A percentile compares a stretch with the other conserved stretches of the same genome.
These are phyloP conservation scores for Todus mexicanus DNA, from an alignment of 2,797 vertebrate genomes.

Conservation along the genomic window DNA sequence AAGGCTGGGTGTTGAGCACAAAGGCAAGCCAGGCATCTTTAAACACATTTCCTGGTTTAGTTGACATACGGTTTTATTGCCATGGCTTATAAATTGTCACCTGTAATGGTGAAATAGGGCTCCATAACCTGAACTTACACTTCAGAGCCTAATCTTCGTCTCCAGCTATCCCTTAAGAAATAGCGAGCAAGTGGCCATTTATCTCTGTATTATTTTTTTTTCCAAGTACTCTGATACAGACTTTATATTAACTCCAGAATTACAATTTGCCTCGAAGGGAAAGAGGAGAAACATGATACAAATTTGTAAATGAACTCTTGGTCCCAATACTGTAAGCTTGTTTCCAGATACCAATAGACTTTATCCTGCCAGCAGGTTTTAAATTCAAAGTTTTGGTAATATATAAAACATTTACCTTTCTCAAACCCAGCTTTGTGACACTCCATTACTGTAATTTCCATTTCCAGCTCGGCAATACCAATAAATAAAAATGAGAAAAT, in stretches of 20 bases:
- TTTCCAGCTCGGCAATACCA: slow-evolving; percentile 78
- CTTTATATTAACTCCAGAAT: slow-evolving; percentile 55
- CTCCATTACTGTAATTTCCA: slow-evolving; percentile 71
- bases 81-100: slow-evolving; percentile 58
- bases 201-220: slow-evolving; percentile 20
- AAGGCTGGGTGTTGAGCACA: slow-evolving; percentile 14
- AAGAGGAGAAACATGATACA: slow-evolving; percentile 41
- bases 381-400: slow-evolving; percentile 60
- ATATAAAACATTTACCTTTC: slow-evolving; percentile 64
- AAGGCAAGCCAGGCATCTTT: slow-evolving; percentile 26
- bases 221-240: slow-evolving; percentile 19
- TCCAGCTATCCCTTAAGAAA: slow-evolving; percentile 56
- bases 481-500: slow-evolving; percentile 87
- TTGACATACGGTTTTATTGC: slow-evolving; percentile 55
- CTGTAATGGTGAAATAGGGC: slow-evolving; percentile 62
- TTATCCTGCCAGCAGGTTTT: slow-evolving; percentile 53
- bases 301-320: slow-evolving; percentile 52
- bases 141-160: slow-evolving; percentile 48
- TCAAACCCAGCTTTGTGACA: slow-evolving; percentile 59
- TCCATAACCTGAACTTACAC: slow-evolving; percentile 55
- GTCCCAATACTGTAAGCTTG: slow-evolving; percentile 36
- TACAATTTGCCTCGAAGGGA: slow-evolving; percentile 35
- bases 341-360: slow-evolving; percentile 54
- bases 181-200: slow-evolving; percentile 53
- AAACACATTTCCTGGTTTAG: slow-evolving; percentile 52